phyloP scores from a whole-genome alignment of 2,888 invertebrate species.

The Phortica magna region DNA sequence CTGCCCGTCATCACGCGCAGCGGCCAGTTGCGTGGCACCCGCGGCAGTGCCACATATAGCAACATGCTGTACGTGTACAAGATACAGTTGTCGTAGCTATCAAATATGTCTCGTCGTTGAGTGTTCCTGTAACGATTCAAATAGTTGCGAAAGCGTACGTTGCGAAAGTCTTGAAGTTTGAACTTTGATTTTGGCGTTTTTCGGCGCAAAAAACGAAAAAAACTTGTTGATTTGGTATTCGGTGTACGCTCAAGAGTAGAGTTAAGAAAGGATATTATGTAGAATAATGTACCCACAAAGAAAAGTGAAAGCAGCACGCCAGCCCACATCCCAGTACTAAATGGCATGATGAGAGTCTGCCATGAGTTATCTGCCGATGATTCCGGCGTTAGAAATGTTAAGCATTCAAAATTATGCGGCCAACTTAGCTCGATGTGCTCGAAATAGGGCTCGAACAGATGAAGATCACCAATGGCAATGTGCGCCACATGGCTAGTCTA shows the following conservation, averaged over 20 bases:
- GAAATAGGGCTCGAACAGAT: slow-evolving; percentile 85
- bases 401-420: slow-evolving; percentile 89
- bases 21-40: slow-evolving; percentile 88
- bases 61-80: slow-evolving; percentile 90
- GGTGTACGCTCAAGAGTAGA: slow-evolving; percentile 51
- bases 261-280: slow-evolving; percentile 80
- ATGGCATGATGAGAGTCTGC: slow-evolving; percentile 89
- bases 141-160: slow-evolving; percentile 65
- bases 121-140: slow-evolving; percentile 54
- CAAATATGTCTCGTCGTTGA: slow-evolving; percentile 81
- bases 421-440: slow-evolving; percentile 85
- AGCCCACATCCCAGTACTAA: slow-evolving; percentile 87
- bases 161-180: slow-evolving; percentile 46
- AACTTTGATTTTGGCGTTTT: slow-evolving; percentile 31
- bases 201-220: slow-evolving; percentile 56
- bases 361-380: slow-evolving; percentile 89
- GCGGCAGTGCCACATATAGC: slow-evolving; percentile 87
- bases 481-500: slow-evolving; percentile 82
- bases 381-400: slow-evolving; percentile 91
- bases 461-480: slow-evolving; percentile 87
- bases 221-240: slow-evolving; percentile 34
- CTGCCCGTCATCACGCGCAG: slow-evolving; percentile 89
- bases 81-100: slow-evolving; percentile 85
- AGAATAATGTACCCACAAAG: slow-evolving; percentile 83
- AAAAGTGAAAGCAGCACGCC: slow-evolving; percentile 84